Conservation (phyloP, 2,888 invertebrate species). For the Tanytarsus gracilentus region DNA sequence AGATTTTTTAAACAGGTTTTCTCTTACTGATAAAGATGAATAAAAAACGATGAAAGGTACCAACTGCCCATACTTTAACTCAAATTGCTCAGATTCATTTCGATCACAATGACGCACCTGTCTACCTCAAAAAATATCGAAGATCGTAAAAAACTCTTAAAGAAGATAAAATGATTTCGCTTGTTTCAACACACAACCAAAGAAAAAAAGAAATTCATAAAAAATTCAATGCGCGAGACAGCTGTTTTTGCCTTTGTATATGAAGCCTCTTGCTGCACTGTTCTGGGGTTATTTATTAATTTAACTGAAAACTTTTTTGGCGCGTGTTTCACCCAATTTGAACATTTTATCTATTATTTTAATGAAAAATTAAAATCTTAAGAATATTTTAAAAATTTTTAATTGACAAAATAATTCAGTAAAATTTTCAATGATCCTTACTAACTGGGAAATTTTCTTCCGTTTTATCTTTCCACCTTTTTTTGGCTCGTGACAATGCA, state of each 20-base stretch:
- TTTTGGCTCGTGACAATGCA: constrained; percentile 20
- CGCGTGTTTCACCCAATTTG: constrained; percentile 29
- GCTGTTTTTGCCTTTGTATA: constrained; percentile 23
- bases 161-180: constrained; percentile 12
- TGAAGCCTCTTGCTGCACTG: not conserved
- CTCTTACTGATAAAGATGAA: too few relatives aligned
- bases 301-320: constrained; percentile 26
- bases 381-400: too few relatives aligned
- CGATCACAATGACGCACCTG: constrained; percentile 26
- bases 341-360: not conserved
- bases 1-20: too few relatives aligned
- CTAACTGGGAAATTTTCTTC: constrained; percentile 13
- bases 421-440: not conserved
- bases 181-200: not conserved
- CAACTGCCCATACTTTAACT: constrained; percentile 16
- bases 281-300: constrained; percentile 25
- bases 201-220: not conserved
- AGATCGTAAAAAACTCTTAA: constrained; percentile 22
- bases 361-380: not conserved
- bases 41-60: constrained; percentile 4
- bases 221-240: constrained; percentile 17
- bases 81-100: constrained; percentile 22
- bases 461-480: constrained; percentile 1
- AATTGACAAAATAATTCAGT: not conserved
- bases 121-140: constrained; percentile 7